Evolutionary conservation across 1,140 invertebrate species (phyloP), one percentile per base, ranked within the genome.

Genomic region (Neodiprion pinetum): DNA sequence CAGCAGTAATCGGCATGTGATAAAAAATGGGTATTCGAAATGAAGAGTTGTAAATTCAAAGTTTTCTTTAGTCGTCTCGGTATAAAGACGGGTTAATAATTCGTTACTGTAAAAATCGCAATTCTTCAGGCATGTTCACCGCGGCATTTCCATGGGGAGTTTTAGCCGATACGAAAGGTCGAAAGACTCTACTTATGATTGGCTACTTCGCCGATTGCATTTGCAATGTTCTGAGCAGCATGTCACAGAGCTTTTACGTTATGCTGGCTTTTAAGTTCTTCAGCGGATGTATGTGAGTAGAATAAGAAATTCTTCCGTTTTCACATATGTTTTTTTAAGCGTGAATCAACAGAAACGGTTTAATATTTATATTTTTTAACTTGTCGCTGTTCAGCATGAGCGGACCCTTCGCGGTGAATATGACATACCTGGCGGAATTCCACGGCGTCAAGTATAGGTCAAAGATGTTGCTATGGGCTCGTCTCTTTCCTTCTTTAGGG

Each of bases 261-360:
- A 89, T 95, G 53, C 88, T 95, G 1, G 78, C 92, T 0, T 90
- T 93, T 12, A 91, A 94, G 82, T 94, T 94, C 78, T 82, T 93
- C 48, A 92, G 92, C 73, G 94, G 94, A 40, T 90, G 94, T 74
- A 90, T 94, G 94, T 95, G 81, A 91, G 90, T 90, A 80, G 75
- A 61, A 61, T 9, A 61, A 12, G 53, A 12, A 17, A 61, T 61
- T 14, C 50, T 11, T 11, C 50, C 10, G 10, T n/a, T 53, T 74
- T 68, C 14, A 3, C 48, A 50, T 69, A n/a, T 48, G 11, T 48
- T 67, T 67, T 67, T 69, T 65, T 23, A 69, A 49, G 66, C 17
- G 28, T 48, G 70, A 40, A 48, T 48, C n/a, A 8, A 61, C 3
- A 61, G n/a, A 61, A 4, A 40, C 10, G 9, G 53, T 14, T 28